Base-by-base conservation (phyloP, 2,888 invertebrate genomes). In the Escarpia spicata region DNA sequence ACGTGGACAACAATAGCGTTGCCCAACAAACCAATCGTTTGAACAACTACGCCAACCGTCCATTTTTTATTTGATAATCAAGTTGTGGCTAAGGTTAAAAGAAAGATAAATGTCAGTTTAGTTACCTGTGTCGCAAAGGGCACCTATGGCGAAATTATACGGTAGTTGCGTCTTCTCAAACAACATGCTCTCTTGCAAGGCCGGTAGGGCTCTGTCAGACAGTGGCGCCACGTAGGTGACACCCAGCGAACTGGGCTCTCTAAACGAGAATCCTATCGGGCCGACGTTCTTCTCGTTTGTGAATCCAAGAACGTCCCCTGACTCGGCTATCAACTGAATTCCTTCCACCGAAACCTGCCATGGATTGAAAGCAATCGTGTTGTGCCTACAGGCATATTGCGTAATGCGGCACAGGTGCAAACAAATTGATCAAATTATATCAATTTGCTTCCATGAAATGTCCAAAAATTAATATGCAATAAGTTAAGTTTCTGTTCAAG, bases 201-300 rank as follows among this genome's bases (percentile, higher is more conserved):
- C 19, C 75, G 75, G 75, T 26, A 19, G 19, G 19, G 19, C 26
- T 75, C n/a, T 75, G 75, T 26, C 75, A n/a, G 75, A 75, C 75
- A 75, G 75, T 75, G 75, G 75, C 75, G 75, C 75, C 75, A 75
- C 75, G 75, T 75, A 75, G 75, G 75, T 75, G 75, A 75, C 75
- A 75, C 75, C 75, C 75, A 75, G 75, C 19, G 75, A 75, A 75
- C 75, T 75, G n/a, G 75, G n/a, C 6, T 75, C 75, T 26, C 75
- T 75, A 26, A 75, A 75, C n/a, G 75, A 75, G 75, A 75, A 75
- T 6, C 75, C 75, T 75, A 75, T 75, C 75, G 75, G 75, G 26
- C 75, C 75, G n/a, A 75, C 75, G 75, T 75, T 75, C 26, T n/a
- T 2, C 19, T 75, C 75, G 75, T 75, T 75, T 6, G 75, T 75